These are phyloP conservation scores for Pocillopora verrucosa DNA, from an alignment of 64 coral and sea anemone species.

Conservation along the genomic window DNA sequence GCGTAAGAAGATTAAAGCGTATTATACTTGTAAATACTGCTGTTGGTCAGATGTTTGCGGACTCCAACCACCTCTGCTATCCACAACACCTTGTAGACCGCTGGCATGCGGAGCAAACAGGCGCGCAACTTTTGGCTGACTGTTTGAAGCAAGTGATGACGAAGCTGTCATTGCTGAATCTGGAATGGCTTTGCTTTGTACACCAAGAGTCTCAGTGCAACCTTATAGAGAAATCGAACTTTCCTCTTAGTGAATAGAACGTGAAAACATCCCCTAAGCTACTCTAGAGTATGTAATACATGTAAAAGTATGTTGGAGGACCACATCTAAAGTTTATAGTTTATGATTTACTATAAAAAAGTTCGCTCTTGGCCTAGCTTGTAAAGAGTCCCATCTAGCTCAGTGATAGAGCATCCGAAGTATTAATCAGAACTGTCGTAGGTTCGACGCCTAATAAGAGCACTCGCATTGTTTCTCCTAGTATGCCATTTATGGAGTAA, in stretches of 20 bases:
- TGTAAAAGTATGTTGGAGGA: too few species aligned
- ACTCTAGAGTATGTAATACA: too few species aligned
- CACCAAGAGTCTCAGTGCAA: constrained; percentile 81
- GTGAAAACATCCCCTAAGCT: not conserved
- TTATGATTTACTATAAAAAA: too few species aligned
- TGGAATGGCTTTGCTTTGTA: constrained; percentile 69
- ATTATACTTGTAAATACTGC: constrained; percentile 80
- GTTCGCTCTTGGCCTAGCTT: too few species aligned
- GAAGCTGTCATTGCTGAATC: constrained; percentile 81
- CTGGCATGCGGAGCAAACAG: constrained; percentile 53
- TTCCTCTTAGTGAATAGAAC: not conserved
- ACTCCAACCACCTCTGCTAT: constrained; percentile 91
- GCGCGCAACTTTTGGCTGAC: constrained; percentile 56
- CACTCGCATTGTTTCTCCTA: too few species aligned
- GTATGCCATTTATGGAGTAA: too few species aligned
- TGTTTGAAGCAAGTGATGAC: constrained; percentile 53
- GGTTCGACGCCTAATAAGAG: too few species aligned
- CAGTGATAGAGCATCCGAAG: too few species aligned
- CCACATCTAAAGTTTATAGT: too few species aligned
- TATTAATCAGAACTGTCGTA: too few species aligned
- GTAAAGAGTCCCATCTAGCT: too few species aligned
- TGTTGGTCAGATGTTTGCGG: constrained; percentile 64
- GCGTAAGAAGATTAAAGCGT: not conserved
- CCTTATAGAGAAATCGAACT: constrained; percentile 17
- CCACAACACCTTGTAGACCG: constrained; percentile 58